phyloP scores from a whole-genome alignment of 1,140 invertebrate species.

The Thereuonema tuberculata region DNA sequence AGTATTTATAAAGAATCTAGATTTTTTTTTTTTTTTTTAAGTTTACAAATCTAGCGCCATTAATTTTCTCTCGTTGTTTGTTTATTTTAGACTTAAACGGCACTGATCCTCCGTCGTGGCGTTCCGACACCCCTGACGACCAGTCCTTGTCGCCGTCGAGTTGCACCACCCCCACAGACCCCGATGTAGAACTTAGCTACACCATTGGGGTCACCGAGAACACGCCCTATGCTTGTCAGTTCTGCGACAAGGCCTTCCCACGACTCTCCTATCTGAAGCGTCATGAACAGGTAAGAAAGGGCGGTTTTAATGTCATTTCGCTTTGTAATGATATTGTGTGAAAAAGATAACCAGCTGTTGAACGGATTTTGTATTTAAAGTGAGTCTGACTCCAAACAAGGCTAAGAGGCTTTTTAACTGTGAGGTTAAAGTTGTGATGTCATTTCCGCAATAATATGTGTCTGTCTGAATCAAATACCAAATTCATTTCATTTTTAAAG shows the following conservation, averaged over 20 bases:
- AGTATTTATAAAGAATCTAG: too few relatives aligned
- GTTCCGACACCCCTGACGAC: conserved; percentile 43
- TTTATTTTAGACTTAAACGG: conserved; percentile 24
- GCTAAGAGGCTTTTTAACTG: too few relatives aligned
- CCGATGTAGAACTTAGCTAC: conserved; percentile 43
- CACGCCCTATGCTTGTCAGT: conserved; percentile 74
- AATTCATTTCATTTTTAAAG: too few relatives aligned
- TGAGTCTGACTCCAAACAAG: too few relatives aligned
- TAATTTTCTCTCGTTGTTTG: too few relatives aligned
- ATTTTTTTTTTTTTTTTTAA: too few relatives aligned
- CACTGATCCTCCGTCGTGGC: conserved; percentile 48
- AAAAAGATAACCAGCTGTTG: not conserved
- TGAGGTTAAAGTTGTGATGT: too few relatives aligned
- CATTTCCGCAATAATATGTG: too few relatives aligned
- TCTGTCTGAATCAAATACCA: too few relatives aligned
- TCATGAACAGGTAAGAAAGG: conserved; percentile 68
- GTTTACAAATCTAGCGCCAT: too few relatives aligned
- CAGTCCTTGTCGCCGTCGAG: conserved; percentile 35
- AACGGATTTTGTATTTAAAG: not conserved
- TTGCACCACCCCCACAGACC: conserved; percentile 36
- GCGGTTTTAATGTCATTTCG: not conserved
- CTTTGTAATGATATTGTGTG: not conserved
- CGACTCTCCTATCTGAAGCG: conserved; percentile 72
- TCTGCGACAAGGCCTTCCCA: conserved; percentile 81
- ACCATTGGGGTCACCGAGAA: conserved; percentile 51